A percentile compares a stretch with the other conserved stretches of the same genome.
phyloP scores from a whole-genome alignment of 1,140 invertebrate genomes.

The Trichoplusia ni region DNA sequence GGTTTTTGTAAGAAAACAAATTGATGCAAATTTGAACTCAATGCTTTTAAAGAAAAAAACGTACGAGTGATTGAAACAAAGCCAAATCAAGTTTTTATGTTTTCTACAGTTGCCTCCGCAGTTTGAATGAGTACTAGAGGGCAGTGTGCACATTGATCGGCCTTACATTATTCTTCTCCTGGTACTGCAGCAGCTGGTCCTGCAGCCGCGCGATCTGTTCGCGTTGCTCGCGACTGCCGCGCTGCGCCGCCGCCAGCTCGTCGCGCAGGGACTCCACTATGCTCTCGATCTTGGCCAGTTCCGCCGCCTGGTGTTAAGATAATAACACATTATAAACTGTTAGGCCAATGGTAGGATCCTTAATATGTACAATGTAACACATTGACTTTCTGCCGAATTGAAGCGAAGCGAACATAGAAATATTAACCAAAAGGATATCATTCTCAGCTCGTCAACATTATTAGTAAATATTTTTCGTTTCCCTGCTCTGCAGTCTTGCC shows the following conservation, averaged over 20 bases:
- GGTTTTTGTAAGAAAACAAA: too few species aligned
- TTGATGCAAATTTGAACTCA: too few species aligned
- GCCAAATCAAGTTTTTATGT: too few species aligned
- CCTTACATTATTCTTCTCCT: conserved; percentile 89
- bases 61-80: too few species aligned
- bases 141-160: conserved; percentile 39
- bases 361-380: neutral
- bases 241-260: conserved; percentile 62
- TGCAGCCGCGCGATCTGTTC: conserved; percentile 74
- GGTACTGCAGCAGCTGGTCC: conserved; percentile 85
- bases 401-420: too few species aligned
- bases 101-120: too few species aligned
- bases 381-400: too few species aligned
- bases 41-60: too few species aligned
- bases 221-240: conserved; percentile 60
- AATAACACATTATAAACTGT: neutral
- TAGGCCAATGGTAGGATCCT: neutral
- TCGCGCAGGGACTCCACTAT: conserved; percentile 64
- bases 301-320: conserved; percentile 43
- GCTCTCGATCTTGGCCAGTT: conserved; percentile 65
- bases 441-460: too few species aligned
- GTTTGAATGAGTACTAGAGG: neutral
- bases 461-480: too few species aligned
- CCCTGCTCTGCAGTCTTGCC: too few species aligned
- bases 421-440: too few species aligned